These are phyloP conservation scores for Petaurus breviceps DNA, from an alignment of 2,113 vertebrate genomes.

Conservation along the genomic window DNA sequence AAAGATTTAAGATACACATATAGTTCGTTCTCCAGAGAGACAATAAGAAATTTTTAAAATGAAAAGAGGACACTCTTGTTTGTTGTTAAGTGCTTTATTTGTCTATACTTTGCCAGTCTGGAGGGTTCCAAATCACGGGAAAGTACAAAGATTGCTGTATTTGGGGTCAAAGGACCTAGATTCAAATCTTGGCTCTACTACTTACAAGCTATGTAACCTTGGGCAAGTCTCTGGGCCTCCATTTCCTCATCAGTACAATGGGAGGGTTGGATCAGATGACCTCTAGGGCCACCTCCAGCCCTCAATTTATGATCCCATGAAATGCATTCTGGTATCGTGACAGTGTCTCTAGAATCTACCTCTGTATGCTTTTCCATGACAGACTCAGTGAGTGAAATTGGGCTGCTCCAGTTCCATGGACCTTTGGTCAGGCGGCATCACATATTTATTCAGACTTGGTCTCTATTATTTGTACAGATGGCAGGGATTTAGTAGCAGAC, in stretches of 20 bases:
- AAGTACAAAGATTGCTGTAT: background rate
- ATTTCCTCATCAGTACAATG: background rate
- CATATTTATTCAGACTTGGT: background rate
- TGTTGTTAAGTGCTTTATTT: slow-evolving; percentile 42
- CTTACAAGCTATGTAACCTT: background rate
- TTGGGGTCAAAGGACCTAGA: background rate
- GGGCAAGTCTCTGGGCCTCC: background rate
- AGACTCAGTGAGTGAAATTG: background rate
- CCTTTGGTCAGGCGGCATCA: background rate
- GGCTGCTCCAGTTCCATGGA: background rate
- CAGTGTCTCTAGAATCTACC: slow-evolving; percentile 7
- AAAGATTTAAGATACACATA: background rate
- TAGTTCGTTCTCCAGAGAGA: background rate
- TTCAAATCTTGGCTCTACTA: background rate
- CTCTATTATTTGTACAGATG: background rate
- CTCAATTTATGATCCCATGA: background rate
- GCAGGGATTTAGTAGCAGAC: background rate
- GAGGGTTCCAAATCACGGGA: background rate
- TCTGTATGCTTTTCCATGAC: slow-evolving; percentile 25
- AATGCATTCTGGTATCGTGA: slow-evolving; percentile 13
- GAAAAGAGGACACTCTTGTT: background rate
- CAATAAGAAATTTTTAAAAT: background rate
- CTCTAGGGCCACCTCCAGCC: background rate
- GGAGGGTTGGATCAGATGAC: background rate
- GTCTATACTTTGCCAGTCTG: slow-evolving; percentile 16